Base-by-base conservation (phyloP, 2,797 vertebrate genomes). In the Poecile montanus region DNA sequence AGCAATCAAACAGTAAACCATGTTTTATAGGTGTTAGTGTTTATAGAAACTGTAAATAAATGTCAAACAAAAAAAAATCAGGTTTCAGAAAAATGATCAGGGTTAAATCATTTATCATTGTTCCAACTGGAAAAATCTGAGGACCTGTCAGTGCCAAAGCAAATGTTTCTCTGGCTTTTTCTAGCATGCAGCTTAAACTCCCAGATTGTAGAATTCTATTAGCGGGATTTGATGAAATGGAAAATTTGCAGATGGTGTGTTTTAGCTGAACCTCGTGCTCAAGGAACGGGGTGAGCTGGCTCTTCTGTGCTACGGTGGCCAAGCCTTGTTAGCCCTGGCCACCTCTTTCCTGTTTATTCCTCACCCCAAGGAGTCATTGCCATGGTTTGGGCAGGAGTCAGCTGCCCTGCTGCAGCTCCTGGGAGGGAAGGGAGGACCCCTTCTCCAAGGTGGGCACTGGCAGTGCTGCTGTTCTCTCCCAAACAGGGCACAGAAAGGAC, bases 21-120 rank as follows among this genome's bases (percentile, higher is more conserved):
- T 96, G 97, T 97, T 98, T 97, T 98, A 97, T 98, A 97, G 96
- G 98, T 98, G 98, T 98, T 98, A 98, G 98, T 98, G 98, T 98
- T 98, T 98, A 98, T 98, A 98, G 84, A 98, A 98, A 98, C 95
- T 96, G 96, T 98, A 98, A 98, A 97, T 97, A 98, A 97, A 98
- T 97, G 97, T 98, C 97, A 98, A 98, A 98, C 96, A 97, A 97
- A 97, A 97, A 97, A 98, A 98, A 98, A 97, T 96, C 96, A 97
- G 83, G 94, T 96, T 97, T 97, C 96, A 93, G 96, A 97, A 97
- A 94, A 97, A 96, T 97, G 96, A 97, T 97, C 96, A 88, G 94
- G 95, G 96, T 95, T 92, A 92, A 91, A 93, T 97, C 98, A 98
- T 98, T 98, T 98, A 97, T 98, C 98, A 98, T 97, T 97, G 95